Evolutionary conservation across 1,140 invertebrate genomes (phyloP).

Genomic region (Temnothorax curvispinosus): DNA sequence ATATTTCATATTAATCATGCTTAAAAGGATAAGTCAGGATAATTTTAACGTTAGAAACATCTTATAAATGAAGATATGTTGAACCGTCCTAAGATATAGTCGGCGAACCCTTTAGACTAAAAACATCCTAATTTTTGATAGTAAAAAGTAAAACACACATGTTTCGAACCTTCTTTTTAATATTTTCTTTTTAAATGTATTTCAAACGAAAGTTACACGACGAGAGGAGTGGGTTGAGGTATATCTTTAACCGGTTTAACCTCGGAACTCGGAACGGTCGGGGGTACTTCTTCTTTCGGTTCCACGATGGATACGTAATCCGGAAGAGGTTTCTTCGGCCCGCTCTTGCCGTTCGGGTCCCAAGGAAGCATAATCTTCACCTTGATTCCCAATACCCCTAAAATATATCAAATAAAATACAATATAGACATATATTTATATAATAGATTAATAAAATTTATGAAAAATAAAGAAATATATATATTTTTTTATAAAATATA

Average conservation of each 20-base stretch:
- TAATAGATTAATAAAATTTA: too few species aligned
- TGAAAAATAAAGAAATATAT: too few species aligned
- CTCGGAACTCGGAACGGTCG: slow-evolving; percentile 88
- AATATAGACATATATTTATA: too few species aligned
- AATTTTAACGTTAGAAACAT: too few species aligned
- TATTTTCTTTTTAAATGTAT: slow-evolving; percentile 53
- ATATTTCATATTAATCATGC: too few species aligned
- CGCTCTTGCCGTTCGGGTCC: slow-evolving; percentile 98
- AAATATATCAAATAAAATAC: slow-evolving; percentile 60
- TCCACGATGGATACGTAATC: slow-evolving; percentile 98
- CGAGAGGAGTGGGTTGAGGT: slow-evolving; percentile 71
- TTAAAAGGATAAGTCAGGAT: too few species aligned
- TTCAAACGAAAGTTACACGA: slow-evolving; percentile 67
- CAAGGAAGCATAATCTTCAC: slow-evolving; percentile 99
- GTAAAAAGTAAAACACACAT: neutral
- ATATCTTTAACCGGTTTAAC: slow-evolving; percentile 86
- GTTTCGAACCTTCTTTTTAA: slow-evolving; percentile 56
- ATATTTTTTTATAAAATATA: too few species aligned
- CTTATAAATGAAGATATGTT: too few species aligned
- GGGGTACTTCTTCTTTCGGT: slow-evolving; percentile 94
- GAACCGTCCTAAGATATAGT: too few species aligned
- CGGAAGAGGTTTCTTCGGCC: slow-evolving; percentile 98
- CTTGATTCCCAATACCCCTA: slow-evolving; percentile 93
- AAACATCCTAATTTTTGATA: neutral
- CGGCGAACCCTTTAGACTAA: too few species aligned